These are phyloP conservation scores for Indicator indicator DNA, from an alignment of 2,113 vertebrate species.

Conservation along the genomic window DNA sequence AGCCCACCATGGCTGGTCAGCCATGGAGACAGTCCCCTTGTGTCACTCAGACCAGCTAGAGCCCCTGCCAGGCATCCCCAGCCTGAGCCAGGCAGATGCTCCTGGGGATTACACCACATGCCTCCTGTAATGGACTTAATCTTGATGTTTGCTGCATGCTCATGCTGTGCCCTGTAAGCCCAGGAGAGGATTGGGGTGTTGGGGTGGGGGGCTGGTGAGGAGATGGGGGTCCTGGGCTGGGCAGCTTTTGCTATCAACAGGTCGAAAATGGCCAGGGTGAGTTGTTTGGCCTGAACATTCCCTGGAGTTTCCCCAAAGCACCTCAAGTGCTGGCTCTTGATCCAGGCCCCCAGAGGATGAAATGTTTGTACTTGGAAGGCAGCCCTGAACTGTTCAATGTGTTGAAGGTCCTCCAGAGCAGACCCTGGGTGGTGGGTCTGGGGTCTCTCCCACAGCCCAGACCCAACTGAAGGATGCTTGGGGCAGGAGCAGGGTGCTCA, in stretches of 20 bases:
- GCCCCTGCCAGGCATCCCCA: accelerated
- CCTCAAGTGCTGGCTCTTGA: accelerated
- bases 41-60: not conserved
- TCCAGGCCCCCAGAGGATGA: not conserved
- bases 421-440: not conserved
- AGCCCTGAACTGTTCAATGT: accelerated
- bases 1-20: not conserved
- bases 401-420: not conserved
- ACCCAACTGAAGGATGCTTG: not conserved
- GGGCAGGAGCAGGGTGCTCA: not conserved
- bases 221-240: not conserved
- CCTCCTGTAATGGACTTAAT: not conserved
- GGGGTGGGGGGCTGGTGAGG: not conserved
- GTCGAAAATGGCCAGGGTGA: accelerated
- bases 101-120: not conserved
- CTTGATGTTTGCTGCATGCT: not conserved
- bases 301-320: not conserved
- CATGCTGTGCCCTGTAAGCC: accelerated
- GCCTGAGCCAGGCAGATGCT: not conserved
- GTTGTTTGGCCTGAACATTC: not conserved
- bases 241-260: not conserved
- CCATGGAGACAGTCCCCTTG: accelerated
- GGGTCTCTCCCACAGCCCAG: not conserved
- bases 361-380: not conserved
- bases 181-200: not conserved